phyloP scores from a whole-genome alignment of 2,888 invertebrate species.

The Drosophila mimica region DNA sequence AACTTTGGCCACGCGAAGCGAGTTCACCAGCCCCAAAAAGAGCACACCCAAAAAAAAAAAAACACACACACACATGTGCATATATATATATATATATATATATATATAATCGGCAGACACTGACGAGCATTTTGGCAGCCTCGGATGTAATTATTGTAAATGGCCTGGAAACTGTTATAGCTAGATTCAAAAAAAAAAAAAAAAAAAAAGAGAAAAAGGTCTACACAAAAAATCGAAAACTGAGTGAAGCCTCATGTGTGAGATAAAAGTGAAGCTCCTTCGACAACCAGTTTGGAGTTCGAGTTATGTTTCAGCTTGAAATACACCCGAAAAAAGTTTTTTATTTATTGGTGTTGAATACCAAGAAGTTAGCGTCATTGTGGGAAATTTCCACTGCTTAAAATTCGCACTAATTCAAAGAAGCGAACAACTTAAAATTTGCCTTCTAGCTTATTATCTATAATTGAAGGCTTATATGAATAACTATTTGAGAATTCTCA shows the following conservation, averaged over 20 bases:
- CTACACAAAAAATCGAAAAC: constrained; percentile 41
- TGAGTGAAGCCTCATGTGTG: constrained; percentile 34
- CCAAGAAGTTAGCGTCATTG: constrained; percentile 58
- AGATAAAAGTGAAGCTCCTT: constrained; percentile 63
- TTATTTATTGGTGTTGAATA: constrained; percentile 49
- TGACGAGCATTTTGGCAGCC: constrained; percentile 22
- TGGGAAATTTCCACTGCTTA: constrained; percentile 50
- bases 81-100: not conserved
- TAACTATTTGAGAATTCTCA: not conserved
- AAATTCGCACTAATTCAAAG: constrained; percentile 22
- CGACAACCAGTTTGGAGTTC: constrained; percentile 56
- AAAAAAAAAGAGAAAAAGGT: not conserved
- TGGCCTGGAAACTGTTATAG: constrained; percentile 52
- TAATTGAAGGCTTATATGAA: not conserved
- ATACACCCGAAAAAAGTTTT: constrained; percentile 16
- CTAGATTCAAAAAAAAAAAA: constrained; percentile 27
- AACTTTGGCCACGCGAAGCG: constrained; percentile 37
- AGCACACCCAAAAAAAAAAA: constrained; percentile 18
- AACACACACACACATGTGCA: not conserved
- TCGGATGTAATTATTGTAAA: constrained; percentile 60
- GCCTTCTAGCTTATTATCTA: constrained; percentile 9
- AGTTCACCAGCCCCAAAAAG: constrained; percentile 36
- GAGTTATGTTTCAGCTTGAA: constrained; percentile 39
- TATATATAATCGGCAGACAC: constrained; percentile 6
- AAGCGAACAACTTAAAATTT: not conserved